Base-by-base conservation (phyloP, 2,113 vertebrate species). In the Anhinga rufa region DNA sequence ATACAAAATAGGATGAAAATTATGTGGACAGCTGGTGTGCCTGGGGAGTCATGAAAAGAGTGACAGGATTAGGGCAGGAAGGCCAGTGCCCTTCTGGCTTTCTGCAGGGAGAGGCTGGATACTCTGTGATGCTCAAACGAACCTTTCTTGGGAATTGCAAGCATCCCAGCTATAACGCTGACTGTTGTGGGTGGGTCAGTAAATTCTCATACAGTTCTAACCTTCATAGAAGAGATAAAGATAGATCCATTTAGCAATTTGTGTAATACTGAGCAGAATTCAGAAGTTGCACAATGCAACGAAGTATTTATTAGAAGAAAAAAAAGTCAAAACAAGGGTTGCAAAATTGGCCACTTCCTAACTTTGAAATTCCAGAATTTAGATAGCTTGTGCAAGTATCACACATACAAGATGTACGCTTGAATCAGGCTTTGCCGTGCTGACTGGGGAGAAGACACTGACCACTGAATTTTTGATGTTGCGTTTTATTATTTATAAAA, bases 351-450 rank as follows among this genome's bases (percentile, higher is more conserved):
- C 40, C 24, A n/a, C 78, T 95, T 96, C 51, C 52, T 92, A 51
- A 40, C 52, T 90, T 86, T 31, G 42, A 71, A 64, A 80, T 86
- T 62, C 20, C 38, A 48, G 60, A 66, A 54, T 92, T 69, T 70
- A 55, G 28, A 25, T 34, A 46, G 24, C 5, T 71, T 86, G 18
- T 28, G 38, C 3, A 14, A 60, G 16, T 51, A 17, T 49, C 3
- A 0, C 1, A 0, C 0, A 0, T 38, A 29, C 2, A 17, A 18
- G 29, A 40, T 49, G 32, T 2, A 32, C 1, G 4, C 4, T 26
- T 78, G 25, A 46, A 54, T 85, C 25, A 34, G 52, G 61, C 24
- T 15, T 12, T 82, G 17, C 14, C 2, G 0, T 58, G 20, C 26
- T 88, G n/a, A 31, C 20, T n/a, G 9, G 10, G 17, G 20, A 62